Evolutionary conservation across 2,113 vertebrate species (phyloP).

Genomic region (Melierax canorus): DNA sequence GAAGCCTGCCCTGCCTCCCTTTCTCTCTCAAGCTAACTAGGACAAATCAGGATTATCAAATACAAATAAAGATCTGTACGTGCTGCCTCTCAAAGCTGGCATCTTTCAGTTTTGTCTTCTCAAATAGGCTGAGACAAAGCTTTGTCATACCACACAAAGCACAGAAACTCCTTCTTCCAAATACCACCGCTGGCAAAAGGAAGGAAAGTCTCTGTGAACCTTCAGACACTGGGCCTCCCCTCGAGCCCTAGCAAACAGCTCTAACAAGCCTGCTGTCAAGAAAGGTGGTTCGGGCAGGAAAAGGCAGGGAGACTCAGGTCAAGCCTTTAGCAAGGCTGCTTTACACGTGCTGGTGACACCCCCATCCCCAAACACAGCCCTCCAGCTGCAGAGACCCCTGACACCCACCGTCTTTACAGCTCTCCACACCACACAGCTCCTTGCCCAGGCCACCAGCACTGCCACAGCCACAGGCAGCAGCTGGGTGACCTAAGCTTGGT

Average conservation of each 20-base stretch:
- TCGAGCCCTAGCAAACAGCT: not conserved
- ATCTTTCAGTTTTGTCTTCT: not conserved
- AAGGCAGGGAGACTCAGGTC: not conserved
- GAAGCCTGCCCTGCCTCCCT: not conserved
- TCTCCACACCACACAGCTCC: not conserved
- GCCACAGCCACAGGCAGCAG: not conserved
- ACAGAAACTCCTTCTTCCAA: not conserved
- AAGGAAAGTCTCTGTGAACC: not conserved
- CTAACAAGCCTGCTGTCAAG: not conserved
- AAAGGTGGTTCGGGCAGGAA: not conserved
- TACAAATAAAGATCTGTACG: not conserved
- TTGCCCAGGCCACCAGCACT: not conserved
- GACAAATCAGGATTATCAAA: slow-evolving; percentile 44
- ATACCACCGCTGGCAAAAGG: not conserved
- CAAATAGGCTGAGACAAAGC: not conserved
- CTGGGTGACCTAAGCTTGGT: not conserved
- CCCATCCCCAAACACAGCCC: not conserved
- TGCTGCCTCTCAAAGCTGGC: not conserved
- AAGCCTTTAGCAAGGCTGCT: not conserved
- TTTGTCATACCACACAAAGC: not conserved
- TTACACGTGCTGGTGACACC: not conserved
- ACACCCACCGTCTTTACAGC: not conserved
- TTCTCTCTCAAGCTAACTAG: slow-evolving; percentile 33
- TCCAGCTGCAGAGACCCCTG: not conserved
- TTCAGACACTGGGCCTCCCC: not conserved